Conservation (phyloP, 2,797 vertebrate genomes). For the Cetoscarus ocellatus region DNA sequence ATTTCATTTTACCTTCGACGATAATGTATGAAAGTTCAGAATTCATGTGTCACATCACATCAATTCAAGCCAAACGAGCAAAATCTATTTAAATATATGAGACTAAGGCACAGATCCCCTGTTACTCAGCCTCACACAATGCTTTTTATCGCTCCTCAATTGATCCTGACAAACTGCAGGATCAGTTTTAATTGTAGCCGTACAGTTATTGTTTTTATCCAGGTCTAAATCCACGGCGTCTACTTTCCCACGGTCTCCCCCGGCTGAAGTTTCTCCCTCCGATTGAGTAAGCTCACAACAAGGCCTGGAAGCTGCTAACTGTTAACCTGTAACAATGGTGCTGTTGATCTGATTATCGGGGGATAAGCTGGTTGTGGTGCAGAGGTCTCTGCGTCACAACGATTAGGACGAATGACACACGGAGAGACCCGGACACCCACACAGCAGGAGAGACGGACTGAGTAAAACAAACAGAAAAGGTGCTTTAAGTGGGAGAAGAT, state of each 20-base stretch:
- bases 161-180: no score
- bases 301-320: constrained; percentile 23
- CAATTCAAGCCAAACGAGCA: no score
- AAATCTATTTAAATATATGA: no score
- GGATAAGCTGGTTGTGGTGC: constrained; percentile 49
- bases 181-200: neutral
- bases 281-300: constrained; percentile 17
- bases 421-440: constrained; percentile 38
- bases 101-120: no score
- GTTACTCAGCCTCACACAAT: no score
- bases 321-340: constrained; percentile 45
- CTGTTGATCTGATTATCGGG: constrained; percentile 58
- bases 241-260: constrained; percentile 29
- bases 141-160: no score
- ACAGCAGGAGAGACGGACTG: constrained; percentile 28
- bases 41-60: no score
- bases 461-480: constrained; percentile 3
- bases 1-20: no score
- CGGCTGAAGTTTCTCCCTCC: constrained; percentile 25
- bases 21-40: no score
- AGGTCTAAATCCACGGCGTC: constrained; percentile 1
- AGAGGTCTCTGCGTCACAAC: constrained; percentile 29
- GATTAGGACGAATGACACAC: constrained; percentile 41
- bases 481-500: constrained; percentile 9
- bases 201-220: neutral